Base-by-base conservation (phyloP, 2,888 invertebrate genomes). In the Schizotus pectinicornis region DNA sequence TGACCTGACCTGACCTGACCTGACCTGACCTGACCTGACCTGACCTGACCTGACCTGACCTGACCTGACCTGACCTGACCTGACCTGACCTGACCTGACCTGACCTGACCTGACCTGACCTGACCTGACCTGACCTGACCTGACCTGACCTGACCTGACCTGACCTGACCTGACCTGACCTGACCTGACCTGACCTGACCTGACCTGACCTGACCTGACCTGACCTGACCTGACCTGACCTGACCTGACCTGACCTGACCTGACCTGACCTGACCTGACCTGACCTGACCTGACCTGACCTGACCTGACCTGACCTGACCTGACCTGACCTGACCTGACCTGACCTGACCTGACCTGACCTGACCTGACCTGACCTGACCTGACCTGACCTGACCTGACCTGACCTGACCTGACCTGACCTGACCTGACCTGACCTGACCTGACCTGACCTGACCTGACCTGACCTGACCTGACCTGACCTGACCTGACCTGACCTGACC, bases 191-290 rank as follows among this genome's bases (percentile, higher is more conserved):
- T 48, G 48, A 48, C 48, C 48, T 48, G 48, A 48, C 48, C 48
- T 48, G 48, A 48, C 48, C 48, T 48, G 48, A 48, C 48, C 48
- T 48, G 48, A 48, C 48, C 48, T 48, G 48, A 48, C 48, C 48
- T 48, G 48, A 48, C 48, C 48, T 48, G 48, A 48, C 48, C 48
- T 48, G 48, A 48, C 48, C 48, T 48, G 48, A 48, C 48, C 48
- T 48, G 48, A 48, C 48, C 48, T 48, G 48, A 48, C 48, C 48
- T 48, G 48, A 48, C 48, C 48, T 48, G 48, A 48, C 48, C 48
- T 48, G 48, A 48, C 48, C 48, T 48, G 48, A 48, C 48, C 48
- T 48, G 48, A 48, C 48, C 48, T 48, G 48, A 48, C 48, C 48
- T 48, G 48, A 48, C 48, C 48, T 48, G 48, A 48, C 48, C 48